A percentile compares a stretch with the other conserved stretches of the same genome.
phyloP scores from a whole-genome alignment of 1,140 invertebrate species.

The Agraylea sexmaculata region DNA sequence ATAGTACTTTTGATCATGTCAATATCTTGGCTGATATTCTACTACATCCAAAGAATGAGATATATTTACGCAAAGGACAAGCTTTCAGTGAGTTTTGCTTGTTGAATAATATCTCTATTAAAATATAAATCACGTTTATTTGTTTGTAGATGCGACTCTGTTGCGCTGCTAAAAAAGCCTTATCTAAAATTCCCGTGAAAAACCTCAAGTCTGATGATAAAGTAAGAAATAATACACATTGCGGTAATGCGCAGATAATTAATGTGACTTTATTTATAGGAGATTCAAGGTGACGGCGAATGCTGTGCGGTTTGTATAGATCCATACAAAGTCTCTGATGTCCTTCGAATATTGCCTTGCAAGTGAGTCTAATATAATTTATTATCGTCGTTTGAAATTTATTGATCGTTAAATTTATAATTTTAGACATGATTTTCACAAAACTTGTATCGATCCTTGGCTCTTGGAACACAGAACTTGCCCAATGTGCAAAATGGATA shows the following conservation, averaged over 20 bases:
- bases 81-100: conserved; percentile 52
- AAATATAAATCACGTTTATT: conserved; percentile 9
- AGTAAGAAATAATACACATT: conserved; percentile 38
- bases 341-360: conserved; percentile 76
- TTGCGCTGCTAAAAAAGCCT: conserved; percentile 79
- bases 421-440: conserved; percentile 85
- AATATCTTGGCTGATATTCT: conserved; percentile 86
- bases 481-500: conserved; percentile 94
- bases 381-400: neutral
- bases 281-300: conserved; percentile 67
- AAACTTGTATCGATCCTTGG: conserved; percentile 90
- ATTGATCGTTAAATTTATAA: no score
- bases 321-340: conserved; percentile 71
- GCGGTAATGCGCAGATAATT: neutral
- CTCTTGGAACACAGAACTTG: conserved; percentile 83
- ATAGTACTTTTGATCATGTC: conserved; percentile 91
- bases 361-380: conserved; percentile 46
- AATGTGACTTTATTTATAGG: conserved; percentile 39
- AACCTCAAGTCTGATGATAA: conserved; percentile 73
- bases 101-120: conserved; percentile 15
- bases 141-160: conserved; percentile 65
- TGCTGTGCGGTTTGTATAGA: conserved; percentile 91
- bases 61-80: conserved; percentile 86
- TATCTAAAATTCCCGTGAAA: conserved; percentile 81
- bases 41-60: conserved; percentile 84